Percentiles rank a stretch among this genome's conserved stretches.
Conservation (phyloP, 2,888 invertebrate genomes). For the Dascillus cervinus region DNA sequence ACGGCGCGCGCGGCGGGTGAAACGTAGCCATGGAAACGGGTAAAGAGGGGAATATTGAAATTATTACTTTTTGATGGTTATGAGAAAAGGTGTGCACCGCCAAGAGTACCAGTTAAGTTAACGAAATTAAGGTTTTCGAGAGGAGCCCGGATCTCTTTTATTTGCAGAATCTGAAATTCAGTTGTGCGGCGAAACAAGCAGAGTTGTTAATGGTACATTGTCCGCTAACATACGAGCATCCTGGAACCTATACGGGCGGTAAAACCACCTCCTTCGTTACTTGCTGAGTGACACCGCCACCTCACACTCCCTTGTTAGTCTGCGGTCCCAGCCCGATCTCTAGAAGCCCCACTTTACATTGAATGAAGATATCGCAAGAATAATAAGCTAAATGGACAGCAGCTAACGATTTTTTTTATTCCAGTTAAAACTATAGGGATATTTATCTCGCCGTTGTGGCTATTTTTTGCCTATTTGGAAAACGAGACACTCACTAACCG, state of each 20-base stretch:
- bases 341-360: slow-evolving; percentile 38
- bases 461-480: slow-evolving; percentile 24
- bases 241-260: slow-evolving; percentile 34
- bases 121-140: no score
- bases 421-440: no score
- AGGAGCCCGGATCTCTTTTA: no score
- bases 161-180: background rate
- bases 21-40: slow-evolving; percentile 29
- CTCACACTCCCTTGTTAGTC: slow-evolving; percentile 43
- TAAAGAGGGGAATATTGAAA: slow-evolving; percentile 32
- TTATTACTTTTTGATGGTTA: slow-evolving; percentile 42
- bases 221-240: slow-evolving; percentile 45
- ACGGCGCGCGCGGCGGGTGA: no score
- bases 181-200: slow-evolving; percentile 7
- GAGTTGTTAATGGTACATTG: slow-evolving; percentile 49
- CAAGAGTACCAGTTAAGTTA: no score
- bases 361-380: slow-evolving; percentile 42
- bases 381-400: slow-evolving; percentile 40
- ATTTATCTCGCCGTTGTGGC: slow-evolving; percentile 22
- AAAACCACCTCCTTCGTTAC: slow-evolving; percentile 37
- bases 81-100: slow-evolving; percentile 26
- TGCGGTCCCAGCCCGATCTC: slow-evolving; percentile 28
- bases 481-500: slow-evolving; percentile 11
- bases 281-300: slow-evolving; percentile 42
- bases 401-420: slow-evolving; percentile 14